Base-by-base conservation (phyloP, 37 sponge, comb jelly and placozoan species). In the Tethya wilhelma region DNA sequence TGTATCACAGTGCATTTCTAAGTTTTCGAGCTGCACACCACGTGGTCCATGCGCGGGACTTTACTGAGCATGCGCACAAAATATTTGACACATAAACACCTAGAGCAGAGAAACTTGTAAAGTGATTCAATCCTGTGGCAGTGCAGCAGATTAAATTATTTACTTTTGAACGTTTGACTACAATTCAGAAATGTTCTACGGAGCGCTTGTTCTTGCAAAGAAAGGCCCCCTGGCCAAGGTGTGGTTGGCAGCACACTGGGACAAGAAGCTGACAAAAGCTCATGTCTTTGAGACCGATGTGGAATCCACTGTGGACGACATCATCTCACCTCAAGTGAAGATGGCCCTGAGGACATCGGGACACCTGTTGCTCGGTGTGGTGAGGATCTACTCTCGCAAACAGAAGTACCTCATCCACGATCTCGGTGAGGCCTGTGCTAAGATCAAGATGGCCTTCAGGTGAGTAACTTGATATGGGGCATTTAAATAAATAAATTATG, bases 121-220 rank as follows among this genome's bases (percentile, higher is more conserved):
- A n/a, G n/a, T n/a, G n/a, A n/a, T n/a, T n/a, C n/a, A n/a, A n/a
- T n/a, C n/a, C n/a, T n/a, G n/a, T n/a, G n/a, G n/a, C n/a, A n/a
- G n/a, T n/a, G n/a, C n/a, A n/a, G n/a, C n/a, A n/a, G n/a, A n/a
- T n/a, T n/a, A n/a, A n/a, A n/a, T n/a, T n/a, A n/a, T n/a, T n/a
- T n/a, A n/a, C n/a, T n/a, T n/a, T n/a, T n/a, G n/a, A n/a, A n/a
- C n/a, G n/a, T n/a, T n/a, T n/a, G n/a, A n/a, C n/a, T n/a, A n/a
- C n/a, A n/a, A n/a, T n/a, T n/a, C n/a, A n/a, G n/a, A n/a, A n/a
- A 97, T 97, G 98, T 97, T 97, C 75, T 97, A 95, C 75, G 96
- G 93, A n/a, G 56, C 89, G 3, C 66, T 87, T 22, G 66, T 97
- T 43, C 86, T 97, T 22, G 88, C 90, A 38, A 95, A 95, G 93